phyloP scores from a whole-genome alignment of 2,113 vertebrate genomes.

The Mustelus asterias region DNA sequence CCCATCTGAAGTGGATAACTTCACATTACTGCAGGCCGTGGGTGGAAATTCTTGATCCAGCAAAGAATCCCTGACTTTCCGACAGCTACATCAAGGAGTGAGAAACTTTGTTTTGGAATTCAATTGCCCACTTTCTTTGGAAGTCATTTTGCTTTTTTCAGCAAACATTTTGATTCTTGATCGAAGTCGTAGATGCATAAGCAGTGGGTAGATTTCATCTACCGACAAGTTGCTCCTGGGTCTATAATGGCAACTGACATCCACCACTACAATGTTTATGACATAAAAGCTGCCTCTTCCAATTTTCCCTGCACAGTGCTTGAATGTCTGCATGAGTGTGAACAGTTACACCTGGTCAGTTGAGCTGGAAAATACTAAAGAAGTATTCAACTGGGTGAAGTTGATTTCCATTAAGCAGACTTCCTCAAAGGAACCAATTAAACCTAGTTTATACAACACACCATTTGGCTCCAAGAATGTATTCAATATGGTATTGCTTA shows the following conservation, averaged over 20 bases:
- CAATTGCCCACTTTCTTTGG: neutral
- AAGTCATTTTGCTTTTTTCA: neutral
- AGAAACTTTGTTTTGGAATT: neutral
- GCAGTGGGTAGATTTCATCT: neutral
- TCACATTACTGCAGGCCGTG: no score
- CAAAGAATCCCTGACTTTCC: neutral
- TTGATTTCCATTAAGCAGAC: neutral
- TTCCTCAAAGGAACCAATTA: conserved; percentile 31
- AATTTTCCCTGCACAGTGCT: neutral
- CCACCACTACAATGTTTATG: neutral
- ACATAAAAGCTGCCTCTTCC: neutral
- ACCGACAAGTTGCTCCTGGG: neutral
- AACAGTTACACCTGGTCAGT: neutral
- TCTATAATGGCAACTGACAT: neutral
- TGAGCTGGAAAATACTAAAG: neutral
- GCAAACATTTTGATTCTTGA: neutral
- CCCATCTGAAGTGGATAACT: no score
- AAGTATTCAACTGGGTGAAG: conserved; percentile 27
- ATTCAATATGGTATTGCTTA: neutral
- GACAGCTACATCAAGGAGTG: no score
- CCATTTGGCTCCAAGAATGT: neutral
- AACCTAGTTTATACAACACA: neutral
- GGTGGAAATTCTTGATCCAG: neutral
- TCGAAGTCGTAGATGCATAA: neutral
- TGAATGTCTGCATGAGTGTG: neutral